Evolutionary conservation across 2,888 invertebrate species (phyloP), one percentile per base, ranked within the genome.

Genomic region (Leistus spinibarbis): DNA sequence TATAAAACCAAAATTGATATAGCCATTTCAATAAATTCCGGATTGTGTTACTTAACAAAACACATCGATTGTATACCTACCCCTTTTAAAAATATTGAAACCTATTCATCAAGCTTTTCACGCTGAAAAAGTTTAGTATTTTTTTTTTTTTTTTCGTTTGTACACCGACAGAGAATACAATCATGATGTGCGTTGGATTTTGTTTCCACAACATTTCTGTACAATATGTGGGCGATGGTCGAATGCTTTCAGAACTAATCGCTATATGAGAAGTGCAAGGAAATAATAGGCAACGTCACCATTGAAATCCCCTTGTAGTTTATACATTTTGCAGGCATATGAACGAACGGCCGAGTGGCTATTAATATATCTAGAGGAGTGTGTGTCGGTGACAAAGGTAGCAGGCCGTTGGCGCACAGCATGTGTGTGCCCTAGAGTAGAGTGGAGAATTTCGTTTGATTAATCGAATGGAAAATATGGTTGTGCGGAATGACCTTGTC

Each of bases 381-480:
- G 13, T 64, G 23, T 40, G 40, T 40, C 40, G 73, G 66, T 66
- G 73, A 73, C 66, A 67, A 73, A 73, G 73, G 73, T 66, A 67
- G 22, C 66, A 19, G 60, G 10, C 40, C 7, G 40, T 0, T 13
- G 40, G 40, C 40, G n/a, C n/a, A n/a, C n/a, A 7, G 40, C 40
- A 40, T 7, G 13, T 13, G 40, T 13, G 13, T 40, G 40, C 5
- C 13, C 40, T 40, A 40, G 60, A 60, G 19, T 22, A 16, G 19
- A 22, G 65, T 54, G 19, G 10, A 16, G 19, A 22, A 57, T 54
- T 60, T 60, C 73, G 66, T 73, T 73, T 73, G 73, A 73, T 73
- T 73, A 73, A 73, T 73, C 73, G 73, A 73, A 73, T 73, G 73
- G 73, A 73, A 73, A 73, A 73, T 73, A 73, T 73, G 22, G 72